A percentile compares a stretch with the other conserved stretches of the same genome.
These are phyloP conservation scores for Columbina picui DNA, from an alignment of 2,113 vertebrate species.

Conservation along the genomic window DNA sequence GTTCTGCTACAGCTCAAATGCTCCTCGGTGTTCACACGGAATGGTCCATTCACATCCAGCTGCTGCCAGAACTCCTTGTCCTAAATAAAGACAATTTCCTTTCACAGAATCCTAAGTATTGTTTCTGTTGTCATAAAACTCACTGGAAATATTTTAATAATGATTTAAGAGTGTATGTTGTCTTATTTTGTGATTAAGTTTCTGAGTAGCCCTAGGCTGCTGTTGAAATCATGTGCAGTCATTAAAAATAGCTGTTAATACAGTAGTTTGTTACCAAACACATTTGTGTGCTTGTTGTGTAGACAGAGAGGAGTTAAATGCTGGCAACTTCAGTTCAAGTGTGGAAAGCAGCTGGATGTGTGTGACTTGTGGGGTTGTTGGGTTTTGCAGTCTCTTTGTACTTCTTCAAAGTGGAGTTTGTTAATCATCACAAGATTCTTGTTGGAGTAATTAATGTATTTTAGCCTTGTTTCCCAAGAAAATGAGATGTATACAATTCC, in stretches of 20 bases:
- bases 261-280: neutral
- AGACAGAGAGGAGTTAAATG: neutral
- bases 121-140: neutral
- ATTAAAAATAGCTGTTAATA: neutral
- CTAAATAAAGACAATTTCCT: neutral
- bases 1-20: neutral
- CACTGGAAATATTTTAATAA: neutral
- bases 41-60: neutral
- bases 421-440: neutral
- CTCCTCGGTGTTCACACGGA: neutral
- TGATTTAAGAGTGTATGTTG: neutral
- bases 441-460: neutral
- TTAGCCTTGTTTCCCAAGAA: neutral
- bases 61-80: neutral
- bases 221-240: neutral
- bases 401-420: neutral
- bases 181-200: neutral
- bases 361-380: fast-evolving
- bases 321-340: neutral
- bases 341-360: neutral
- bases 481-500: neutral
- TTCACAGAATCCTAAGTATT: neutral
- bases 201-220: neutral
- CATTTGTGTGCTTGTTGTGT: neutral
- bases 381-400: neutral